These are phyloP conservation scores for Hetaerina titia DNA, from an alignment of 2,888 invertebrate species.

Conservation along the genomic window DNA sequence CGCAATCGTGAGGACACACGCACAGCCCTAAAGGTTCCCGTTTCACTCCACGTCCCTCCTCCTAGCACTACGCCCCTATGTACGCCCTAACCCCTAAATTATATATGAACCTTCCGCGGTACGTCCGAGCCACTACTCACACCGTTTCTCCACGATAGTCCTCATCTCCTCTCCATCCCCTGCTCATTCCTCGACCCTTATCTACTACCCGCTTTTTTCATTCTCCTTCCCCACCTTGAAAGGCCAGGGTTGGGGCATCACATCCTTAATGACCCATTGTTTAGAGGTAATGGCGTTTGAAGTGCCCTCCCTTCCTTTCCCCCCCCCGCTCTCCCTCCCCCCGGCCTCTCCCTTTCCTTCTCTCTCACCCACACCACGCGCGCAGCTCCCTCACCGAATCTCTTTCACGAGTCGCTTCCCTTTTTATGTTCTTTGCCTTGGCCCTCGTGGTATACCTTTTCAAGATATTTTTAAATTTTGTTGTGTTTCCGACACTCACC, in stretches of 20 bases:
- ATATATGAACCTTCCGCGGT: constrained; percentile 25
- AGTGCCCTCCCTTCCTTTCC: background rate
- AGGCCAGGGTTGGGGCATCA: constrained; percentile 57
- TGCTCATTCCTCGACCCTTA: background rate
- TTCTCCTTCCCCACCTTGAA: background rate
- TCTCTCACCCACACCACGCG: background rate
- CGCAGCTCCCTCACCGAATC: background rate
- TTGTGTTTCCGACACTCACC: background rate
- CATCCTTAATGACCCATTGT: constrained; percentile 66
- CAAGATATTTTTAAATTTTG: background rate
- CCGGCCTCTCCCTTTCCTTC: background rate
- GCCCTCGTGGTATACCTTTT: background rate
- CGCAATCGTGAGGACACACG: background rate
- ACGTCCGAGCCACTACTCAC: background rate
- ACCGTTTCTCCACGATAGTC: constrained; percentile 53
- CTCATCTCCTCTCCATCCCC: background rate
- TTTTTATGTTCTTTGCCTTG: background rate
- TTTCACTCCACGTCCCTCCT: constrained; percentile 29
- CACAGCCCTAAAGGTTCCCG: background rate
- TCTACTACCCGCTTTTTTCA: background rate
- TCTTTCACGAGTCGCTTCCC: background rate
- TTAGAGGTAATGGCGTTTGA: constrained; percentile 64
- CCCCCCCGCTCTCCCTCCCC: background rate
- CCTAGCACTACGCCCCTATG: background rate
- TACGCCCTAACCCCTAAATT: background rate